A percentile compares a stretch with the other conserved stretches of the same genome.
phyloP scores from a whole-genome alignment of 2,888 invertebrate genomes.

The Leucania comma region DNA sequence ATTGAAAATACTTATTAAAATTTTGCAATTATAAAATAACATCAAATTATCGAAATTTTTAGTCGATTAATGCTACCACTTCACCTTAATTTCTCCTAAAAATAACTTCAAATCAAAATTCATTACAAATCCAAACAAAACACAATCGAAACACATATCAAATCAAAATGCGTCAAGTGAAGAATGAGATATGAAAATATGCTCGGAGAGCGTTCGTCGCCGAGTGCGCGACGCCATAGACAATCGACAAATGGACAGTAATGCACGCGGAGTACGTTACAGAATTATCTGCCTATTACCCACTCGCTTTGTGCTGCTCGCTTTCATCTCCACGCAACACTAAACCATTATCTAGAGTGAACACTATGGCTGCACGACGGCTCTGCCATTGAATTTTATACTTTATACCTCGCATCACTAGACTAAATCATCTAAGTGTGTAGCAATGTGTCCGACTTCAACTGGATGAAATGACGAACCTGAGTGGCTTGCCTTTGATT shows the following conservation, averaged over 20 bases:
- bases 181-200: neutral
- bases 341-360: constrained; percentile 78
- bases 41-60: neutral
- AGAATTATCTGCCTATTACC: constrained; percentile 88
- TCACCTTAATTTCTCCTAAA: neutral
- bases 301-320: constrained; percentile 86
- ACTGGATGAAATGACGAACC: constrained; percentile 19
- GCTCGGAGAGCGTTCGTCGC: neutral
- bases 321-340: constrained; percentile 79
- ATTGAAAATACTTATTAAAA: neutral
- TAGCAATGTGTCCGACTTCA: constrained; percentile 29
- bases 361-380: constrained; percentile 66
- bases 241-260: constrained; percentile 81
- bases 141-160: neutral
- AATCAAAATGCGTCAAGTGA: neutral
- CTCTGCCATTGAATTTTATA: constrained; percentile 63
- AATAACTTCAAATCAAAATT: neutral
- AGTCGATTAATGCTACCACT: neutral
- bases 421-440: constrained; percentile 24
- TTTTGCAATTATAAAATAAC: neutral
- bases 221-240: constrained; percentile 22
- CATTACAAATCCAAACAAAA: neutral
- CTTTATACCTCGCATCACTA: constrained; percentile 53
- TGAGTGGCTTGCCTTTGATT: constrained; percentile 59
- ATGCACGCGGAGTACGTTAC: constrained; percentile 82